Conservation (phyloP, 2,113 vertebrate genomes). For the Crocuta crocuta region DNA sequence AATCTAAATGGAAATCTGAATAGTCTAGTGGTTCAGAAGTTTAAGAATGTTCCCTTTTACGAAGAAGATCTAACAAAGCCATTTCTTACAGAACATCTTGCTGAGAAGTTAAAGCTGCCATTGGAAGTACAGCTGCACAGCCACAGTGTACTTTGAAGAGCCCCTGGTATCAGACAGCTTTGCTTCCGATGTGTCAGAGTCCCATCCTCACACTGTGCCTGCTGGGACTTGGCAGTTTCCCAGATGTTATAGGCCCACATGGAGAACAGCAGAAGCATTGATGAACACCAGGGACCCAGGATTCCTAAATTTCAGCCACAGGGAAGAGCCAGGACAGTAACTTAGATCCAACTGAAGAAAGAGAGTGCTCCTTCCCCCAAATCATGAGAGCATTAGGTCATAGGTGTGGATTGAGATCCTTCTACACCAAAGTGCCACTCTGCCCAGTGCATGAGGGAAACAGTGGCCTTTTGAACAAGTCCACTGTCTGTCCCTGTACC, state of each 20-base stretch:
- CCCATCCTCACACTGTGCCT: neutral
- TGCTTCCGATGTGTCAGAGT: neutral
- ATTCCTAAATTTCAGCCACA: neutral
- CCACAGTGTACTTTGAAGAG: neutral
- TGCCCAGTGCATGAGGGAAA: neutral
- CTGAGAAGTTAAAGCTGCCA: neutral
- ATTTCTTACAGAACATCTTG: neutral
- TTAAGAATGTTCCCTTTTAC: neutral
- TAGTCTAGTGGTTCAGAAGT: neutral
- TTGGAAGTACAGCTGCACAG: neutral
- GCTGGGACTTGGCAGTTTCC: neutral
- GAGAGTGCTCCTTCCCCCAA: neutral
- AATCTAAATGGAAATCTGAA: slow-evolving; percentile 19
- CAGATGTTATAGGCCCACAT: neutral
- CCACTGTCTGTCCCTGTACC: neutral
- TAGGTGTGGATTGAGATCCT: neutral
- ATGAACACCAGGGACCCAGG: neutral
- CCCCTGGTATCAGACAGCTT: neutral
- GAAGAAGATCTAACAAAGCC: neutral
- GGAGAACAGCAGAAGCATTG: neutral
- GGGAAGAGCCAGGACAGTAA: neutral
- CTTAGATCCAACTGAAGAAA: neutral
- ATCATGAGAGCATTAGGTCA: neutral
- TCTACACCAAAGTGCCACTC: neutral
- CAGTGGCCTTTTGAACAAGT: neutral